Conservation (phyloP, 2,797 vertebrate genomes). For the Gobio occitaniae region DNA sequence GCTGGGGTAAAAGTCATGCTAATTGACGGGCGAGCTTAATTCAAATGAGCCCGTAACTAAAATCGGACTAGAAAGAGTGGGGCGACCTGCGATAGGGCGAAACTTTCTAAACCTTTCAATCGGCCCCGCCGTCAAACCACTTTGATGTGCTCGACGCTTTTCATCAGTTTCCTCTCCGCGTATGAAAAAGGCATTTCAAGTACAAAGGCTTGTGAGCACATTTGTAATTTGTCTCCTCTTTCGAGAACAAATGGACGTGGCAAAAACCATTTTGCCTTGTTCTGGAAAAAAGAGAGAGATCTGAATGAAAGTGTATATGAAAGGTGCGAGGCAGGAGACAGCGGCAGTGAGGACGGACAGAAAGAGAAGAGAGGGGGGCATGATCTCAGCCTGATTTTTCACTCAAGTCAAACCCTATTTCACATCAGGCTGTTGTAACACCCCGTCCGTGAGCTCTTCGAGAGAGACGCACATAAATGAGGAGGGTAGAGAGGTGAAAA, state of each 20-base stretch:
- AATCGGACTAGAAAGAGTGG: slow-evolving; percentile 86
- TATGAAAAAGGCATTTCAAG: slow-evolving; percentile 85
- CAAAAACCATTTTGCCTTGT: slow-evolving; percentile 67
- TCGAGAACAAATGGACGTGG: slow-evolving; percentile 78
- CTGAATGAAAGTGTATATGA: slow-evolving; percentile 62
- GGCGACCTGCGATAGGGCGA: slow-evolving; percentile 88
- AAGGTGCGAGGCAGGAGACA: slow-evolving; percentile 62
- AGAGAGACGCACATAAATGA: slow-evolving; percentile 60
- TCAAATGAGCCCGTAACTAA: slow-evolving; percentile 98
- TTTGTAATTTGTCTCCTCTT: slow-evolving; percentile 88
- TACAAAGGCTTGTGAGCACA: slow-evolving; percentile 87
- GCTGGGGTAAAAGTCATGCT: slow-evolving; percentile 82
- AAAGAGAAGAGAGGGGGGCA: slow-evolving; percentile 51
- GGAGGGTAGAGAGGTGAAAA: slow-evolving; percentile 73
- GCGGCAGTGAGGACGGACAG: slow-evolving; percentile 59
- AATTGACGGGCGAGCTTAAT: slow-evolving; percentile 91
- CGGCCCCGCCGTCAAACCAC: slow-evolving; percentile 82
- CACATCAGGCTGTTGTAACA: slow-evolving; percentile 71
- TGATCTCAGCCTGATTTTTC: slow-evolving; percentile 73
- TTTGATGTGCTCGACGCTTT: slow-evolving; percentile 96
- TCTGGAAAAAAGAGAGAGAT: slow-evolving; percentile 58
- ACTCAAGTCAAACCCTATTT: slow-evolving; percentile 69
- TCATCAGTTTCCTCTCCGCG: slow-evolving; percentile 89
- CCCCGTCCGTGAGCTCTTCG: slow-evolving; percentile 56
- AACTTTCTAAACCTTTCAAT: slow-evolving; percentile 93